Evolutionary conservation across 2,888 invertebrate species (phyloP).

Genomic region (Asteroscopus sphinx): DNA sequence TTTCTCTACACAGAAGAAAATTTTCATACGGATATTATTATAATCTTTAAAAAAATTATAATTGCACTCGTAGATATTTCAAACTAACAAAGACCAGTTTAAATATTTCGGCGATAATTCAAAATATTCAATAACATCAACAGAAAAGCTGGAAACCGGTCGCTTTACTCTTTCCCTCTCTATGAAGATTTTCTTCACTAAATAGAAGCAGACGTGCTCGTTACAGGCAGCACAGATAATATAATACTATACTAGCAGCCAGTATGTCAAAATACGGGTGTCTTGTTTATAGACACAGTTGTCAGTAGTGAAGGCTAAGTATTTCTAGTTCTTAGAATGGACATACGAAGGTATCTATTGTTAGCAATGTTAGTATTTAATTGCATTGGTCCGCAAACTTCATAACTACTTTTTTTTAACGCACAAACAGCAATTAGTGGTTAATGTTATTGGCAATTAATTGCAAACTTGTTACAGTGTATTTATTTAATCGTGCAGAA

Average conservation of each 20-base stretch:
- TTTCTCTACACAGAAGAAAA: constrained; percentile 6
- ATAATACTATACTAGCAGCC: no score
- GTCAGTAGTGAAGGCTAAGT: constrained; percentile 16
- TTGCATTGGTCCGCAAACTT: constrained; percentile 35
- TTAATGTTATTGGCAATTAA: constrained; percentile 50
- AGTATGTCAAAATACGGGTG: background rate
- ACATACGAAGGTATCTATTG: constrained; percentile 29
- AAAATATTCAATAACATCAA: constrained; percentile 14
- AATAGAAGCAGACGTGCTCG: constrained; percentile 19
- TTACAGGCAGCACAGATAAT: no score
- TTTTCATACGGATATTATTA: background rate
- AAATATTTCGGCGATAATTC: constrained; percentile 14
- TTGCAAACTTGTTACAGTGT: constrained; percentile 35
- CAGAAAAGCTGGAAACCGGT: constrained; percentile 31
- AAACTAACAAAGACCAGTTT: no score
- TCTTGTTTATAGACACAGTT: constrained; percentile 1
- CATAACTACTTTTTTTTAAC: constrained; percentile 32
- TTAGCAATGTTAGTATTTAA: constrained; percentile 38
- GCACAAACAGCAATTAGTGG: constrained; percentile 31
- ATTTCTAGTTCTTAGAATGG: constrained; percentile 27
- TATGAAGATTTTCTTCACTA: constrained; percentile 32
- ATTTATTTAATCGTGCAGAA: constrained; percentile 29
- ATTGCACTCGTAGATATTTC: background rate
- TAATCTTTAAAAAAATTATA: no score
- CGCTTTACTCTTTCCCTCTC: constrained; percentile 24